Conservation (phyloP, 2,113 vertebrate species). For the Chionomys nivalis region DNA sequence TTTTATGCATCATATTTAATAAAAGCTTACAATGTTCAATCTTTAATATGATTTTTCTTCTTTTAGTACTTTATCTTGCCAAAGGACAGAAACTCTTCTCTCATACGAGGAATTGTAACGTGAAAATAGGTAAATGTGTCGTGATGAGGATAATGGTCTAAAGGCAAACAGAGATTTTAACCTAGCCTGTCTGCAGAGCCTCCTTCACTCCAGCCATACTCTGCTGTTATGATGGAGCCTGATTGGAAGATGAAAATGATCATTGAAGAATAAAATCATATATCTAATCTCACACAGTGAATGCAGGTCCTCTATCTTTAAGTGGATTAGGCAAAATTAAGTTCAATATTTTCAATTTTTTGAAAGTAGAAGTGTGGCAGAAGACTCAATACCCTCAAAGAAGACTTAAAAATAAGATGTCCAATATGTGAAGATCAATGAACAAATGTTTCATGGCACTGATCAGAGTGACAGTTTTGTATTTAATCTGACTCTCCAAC, state of each 20-base stretch:
- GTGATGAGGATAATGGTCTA: accelerated
- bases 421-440: not conserved
- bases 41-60: not conserved
- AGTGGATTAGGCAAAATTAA: not conserved
- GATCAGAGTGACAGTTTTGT: not conserved
- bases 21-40: not conserved
- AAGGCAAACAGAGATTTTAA: not conserved
- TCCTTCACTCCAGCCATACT: not conserved
- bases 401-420: not conserved
- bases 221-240: not conserved
- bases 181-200: not conserved
- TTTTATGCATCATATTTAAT: not conserved
- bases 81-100: not conserved
- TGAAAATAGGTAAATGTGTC: not conserved
- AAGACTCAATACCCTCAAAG: not conserved
- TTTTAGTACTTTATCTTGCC: not conserved
- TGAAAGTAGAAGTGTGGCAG: not conserved
- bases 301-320: not conserved
- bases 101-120: not conserved
- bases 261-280: not conserved
- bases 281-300: not conserved
- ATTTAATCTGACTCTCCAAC: not conserved
- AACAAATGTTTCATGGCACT: not conserved
- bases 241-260: not conserved
- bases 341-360: not conserved